Evolutionary conservation across 1,140 invertebrate genomes (phyloP).

Genomic region (Aleiodes sp.): DNA sequence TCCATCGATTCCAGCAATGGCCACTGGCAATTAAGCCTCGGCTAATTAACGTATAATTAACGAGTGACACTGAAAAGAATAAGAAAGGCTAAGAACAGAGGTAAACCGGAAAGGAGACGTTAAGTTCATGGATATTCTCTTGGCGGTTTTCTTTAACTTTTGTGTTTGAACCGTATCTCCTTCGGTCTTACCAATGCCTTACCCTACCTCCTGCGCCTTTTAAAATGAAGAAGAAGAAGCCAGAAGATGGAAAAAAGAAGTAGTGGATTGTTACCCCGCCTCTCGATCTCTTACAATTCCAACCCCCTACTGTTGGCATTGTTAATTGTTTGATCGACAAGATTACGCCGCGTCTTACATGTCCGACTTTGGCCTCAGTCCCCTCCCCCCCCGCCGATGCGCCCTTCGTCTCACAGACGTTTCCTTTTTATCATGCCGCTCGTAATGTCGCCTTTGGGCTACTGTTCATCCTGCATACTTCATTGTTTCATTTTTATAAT

Average conservation of each 20-base stretch:
- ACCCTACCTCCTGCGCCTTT: background rate
- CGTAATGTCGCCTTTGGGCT: conserved; percentile 7
- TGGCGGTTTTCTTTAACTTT: conserved; percentile 10
- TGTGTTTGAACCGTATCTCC: conserved; percentile 16
- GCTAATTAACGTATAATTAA: conserved; percentile 67
- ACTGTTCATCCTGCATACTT: conserved; percentile 8
- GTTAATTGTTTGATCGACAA: conserved; percentile 68
- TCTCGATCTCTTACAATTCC: conserved; percentile 38
- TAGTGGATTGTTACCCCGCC: conserved; percentile 13
- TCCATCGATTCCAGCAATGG: conserved; percentile 38
- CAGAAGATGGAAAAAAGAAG: background rate
- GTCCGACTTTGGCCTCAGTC: conserved; percentile 40
- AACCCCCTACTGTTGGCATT: conserved; percentile 54
- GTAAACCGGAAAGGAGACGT: conserved; percentile 15
- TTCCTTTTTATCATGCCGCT: conserved; percentile 28
- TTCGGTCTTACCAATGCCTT: conserved; percentile 4
- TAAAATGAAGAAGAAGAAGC: conserved; percentile 27
- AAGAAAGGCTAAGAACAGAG: conserved; percentile 40
- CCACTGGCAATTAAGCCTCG: conserved; percentile 56
- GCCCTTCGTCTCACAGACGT: conserved; percentile 33
- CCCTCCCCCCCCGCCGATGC: conserved; percentile 22
- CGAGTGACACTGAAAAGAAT: conserved; percentile 59
- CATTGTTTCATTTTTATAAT: background rate
- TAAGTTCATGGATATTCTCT: conserved; percentile 18
- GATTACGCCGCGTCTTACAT: conserved; percentile 65